Conservation (phyloP, 2,797 vertebrate species). For the Syncerus caffer region DNA sequence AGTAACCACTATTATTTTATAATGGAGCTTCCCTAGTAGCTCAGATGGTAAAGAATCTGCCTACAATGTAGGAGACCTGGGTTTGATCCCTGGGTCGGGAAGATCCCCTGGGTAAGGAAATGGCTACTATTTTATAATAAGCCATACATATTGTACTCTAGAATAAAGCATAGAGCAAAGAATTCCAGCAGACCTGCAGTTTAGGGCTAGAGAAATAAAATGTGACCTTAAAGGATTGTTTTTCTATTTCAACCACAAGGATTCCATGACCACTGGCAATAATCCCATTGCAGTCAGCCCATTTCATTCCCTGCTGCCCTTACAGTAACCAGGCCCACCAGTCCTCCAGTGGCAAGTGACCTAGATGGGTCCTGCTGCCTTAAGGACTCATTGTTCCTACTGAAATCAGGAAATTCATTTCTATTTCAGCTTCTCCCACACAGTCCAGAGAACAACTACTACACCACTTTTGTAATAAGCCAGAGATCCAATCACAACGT, state of each 20-base stretch:
- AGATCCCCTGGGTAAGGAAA: background rate
- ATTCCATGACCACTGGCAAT: background rate
- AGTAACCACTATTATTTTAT: background rate
- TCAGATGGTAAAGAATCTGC: background rate
- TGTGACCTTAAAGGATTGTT: background rate
- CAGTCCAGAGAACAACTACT: background rate
- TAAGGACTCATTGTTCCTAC: background rate
- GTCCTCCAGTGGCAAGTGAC: background rate
- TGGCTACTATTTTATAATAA: background rate
- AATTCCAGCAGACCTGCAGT: background rate
- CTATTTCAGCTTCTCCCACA: background rate
- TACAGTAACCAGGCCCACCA: background rate
- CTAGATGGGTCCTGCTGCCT: background rate
- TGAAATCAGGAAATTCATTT: background rate
- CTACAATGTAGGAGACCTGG: background rate
- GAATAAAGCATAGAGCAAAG: background rate
- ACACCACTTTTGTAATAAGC: background rate
- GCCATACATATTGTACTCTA: background rate
- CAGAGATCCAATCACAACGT: background rate
- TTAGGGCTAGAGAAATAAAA: background rate
- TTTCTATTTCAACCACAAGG: background rate
- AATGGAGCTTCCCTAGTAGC: background rate
- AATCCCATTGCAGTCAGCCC: background rate
- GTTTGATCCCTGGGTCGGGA: background rate
- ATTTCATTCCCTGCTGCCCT: background rate